Base-by-base conservation (phyloP, 23 tunicate genomes). In the Phallusia fumigata region DNA sequence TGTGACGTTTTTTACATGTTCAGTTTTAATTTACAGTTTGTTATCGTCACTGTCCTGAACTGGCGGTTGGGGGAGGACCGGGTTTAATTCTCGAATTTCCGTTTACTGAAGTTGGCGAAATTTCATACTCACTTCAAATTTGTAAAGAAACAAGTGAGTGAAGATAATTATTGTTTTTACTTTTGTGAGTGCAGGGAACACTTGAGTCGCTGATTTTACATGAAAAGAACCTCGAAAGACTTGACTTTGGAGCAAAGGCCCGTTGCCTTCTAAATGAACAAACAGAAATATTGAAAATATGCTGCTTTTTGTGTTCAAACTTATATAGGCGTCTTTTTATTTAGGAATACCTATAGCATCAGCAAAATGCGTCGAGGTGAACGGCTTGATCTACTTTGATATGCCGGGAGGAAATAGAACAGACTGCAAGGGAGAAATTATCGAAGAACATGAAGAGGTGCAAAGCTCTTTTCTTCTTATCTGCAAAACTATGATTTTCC, bases 141-240 rank as follows among this genome's bases (percentile, higher is more conserved):
- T 77, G 81, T 36, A 30, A 77, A 16, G 36, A 77, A n/a, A 36
- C 81, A 36, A 44, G 81, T 77, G 28, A 77, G 28, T 16, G 8
- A 40, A 40, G 8, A 40, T 40, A 3, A 10, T 10, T 5, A 40
- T 3, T 10, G 40, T 31, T 31, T 10, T 40, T 40, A 10, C 10
- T 40, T 5, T 10, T 58, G 11, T 58, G 16, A 24, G 16, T 11
- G 13, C 26, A 1, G 5, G 47, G 47, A 40, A 40, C 10, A 3
- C 47, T 40, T 3, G 10, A 40, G 10, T 3, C 5, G 47, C 47
- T 40, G 47, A 40, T n/a, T n/a, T n/a, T n/a, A n/a, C n/a, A n/a
- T n/a, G n/a, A n/a, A n/a, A n/a, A n/a, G n/a, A n/a, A n/a, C n/a
- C n/a, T n/a, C n/a, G n/a, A n/a, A n/a, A n/a, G n/a, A n/a, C n/a